phyloP scores from a whole-genome alignment of 2,888 invertebrate species.

The Diarsia brunnea region DNA sequence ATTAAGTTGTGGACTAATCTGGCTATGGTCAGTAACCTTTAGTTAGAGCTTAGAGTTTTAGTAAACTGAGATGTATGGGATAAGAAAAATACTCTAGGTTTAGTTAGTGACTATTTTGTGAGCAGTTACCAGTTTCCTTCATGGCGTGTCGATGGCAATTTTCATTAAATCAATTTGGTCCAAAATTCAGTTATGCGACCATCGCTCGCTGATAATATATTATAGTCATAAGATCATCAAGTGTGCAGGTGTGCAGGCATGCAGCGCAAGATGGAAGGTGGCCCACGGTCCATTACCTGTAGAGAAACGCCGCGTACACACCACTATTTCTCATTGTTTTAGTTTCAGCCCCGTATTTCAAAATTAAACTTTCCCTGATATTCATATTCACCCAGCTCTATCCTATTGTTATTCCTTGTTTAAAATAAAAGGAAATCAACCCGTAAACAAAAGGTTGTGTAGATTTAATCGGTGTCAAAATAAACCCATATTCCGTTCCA shows the following conservation, averaged over 20 bases:
- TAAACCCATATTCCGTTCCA: background rate
- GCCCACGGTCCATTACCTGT: no score
- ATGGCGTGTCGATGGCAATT: no score
- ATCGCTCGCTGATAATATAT: no score
- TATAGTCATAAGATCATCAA: no score
- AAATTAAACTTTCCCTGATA: background rate
- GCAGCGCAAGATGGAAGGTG: no score
- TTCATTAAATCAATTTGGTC: no score
- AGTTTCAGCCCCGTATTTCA: background rate
- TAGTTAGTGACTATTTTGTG: background rate
- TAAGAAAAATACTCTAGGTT: background rate
- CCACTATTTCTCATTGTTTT: background rate
- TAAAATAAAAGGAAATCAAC: slow-evolving; percentile 12
- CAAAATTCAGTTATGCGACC: no score
- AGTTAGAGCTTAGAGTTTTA: background rate
- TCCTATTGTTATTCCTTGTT: background rate
- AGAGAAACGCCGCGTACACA: no score
- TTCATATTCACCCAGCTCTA: background rate
- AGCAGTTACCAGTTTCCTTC: no score
- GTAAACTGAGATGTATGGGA: background rate
- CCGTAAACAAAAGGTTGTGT: background rate
- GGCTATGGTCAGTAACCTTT: background rate
- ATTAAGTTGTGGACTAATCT: slow-evolving; percentile 1
- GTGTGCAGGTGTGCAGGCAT: no score
- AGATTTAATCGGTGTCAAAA: slow-evolving; percentile 26